Evolutionary conservation across 2,888 invertebrate species (phyloP).

Genomic region (Corbicula japonica): DNA sequence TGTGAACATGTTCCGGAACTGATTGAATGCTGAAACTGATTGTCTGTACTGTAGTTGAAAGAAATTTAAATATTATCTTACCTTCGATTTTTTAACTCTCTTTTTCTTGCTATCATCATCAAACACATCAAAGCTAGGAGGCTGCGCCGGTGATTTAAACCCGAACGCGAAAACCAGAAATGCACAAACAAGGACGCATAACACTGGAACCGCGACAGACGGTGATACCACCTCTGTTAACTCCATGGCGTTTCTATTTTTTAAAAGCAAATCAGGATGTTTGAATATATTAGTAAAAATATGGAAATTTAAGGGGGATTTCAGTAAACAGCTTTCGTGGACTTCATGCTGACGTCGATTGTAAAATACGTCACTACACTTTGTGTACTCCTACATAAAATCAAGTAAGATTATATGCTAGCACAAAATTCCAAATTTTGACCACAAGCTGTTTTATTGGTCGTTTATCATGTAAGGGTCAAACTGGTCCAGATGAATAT

Average conservation of each 20-base stretch:
- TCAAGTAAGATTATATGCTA: no score
- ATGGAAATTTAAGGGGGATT: slow-evolving; percentile 64
- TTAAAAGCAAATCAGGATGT: no score
- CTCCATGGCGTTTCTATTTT: no score
- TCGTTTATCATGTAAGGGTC: no score
- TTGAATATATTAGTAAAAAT: slow-evolving; percentile 67
- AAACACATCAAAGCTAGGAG: slow-evolving; percentile 86
- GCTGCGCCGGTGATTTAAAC: slow-evolving; percentile 93
- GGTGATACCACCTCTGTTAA: slow-evolving; percentile 86
- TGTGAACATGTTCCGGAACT: no score
- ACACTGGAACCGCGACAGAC: slow-evolving; percentile 89
- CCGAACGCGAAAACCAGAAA: slow-evolving; percentile 93
- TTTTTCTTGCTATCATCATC: slow-evolving; percentile 76
- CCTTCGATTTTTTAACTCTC: slow-evolving; percentile 76
- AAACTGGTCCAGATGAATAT: no score
- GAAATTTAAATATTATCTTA: slow-evolving; percentile 22
- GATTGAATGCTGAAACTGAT: neutral
- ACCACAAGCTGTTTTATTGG: no score
- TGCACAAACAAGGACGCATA: slow-evolving; percentile 91
- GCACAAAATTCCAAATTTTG: no score
- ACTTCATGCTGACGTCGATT: slow-evolving; percentile 82
- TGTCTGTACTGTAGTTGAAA: neutral
- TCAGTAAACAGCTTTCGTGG: slow-evolving; percentile 58
- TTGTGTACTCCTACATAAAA: slow-evolving; percentile 30
- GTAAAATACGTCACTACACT: slow-evolving; percentile 74